These are phyloP conservation scores for Hemicrepidius hirtus DNA, from an alignment of 2,888 invertebrate genomes.

Conservation along the genomic window DNA sequence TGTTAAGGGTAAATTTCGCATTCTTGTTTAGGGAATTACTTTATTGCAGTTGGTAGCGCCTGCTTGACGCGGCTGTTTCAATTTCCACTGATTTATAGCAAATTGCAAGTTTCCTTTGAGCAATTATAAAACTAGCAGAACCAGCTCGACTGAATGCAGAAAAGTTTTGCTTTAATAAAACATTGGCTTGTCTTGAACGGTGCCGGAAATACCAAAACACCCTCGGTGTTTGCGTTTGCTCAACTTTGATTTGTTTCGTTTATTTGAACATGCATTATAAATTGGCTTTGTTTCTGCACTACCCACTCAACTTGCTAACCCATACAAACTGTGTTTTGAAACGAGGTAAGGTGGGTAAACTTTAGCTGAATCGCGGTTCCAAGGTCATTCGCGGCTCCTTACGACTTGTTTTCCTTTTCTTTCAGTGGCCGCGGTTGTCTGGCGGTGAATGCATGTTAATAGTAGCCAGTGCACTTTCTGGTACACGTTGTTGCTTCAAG, in stretches of 20 bases:
- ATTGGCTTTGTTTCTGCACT: slow-evolving; percentile 24
- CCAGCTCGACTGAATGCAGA: slow-evolving; percentile 39
- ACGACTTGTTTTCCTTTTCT: slow-evolving; percentile 52
- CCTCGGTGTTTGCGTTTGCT: slow-evolving; percentile 16
- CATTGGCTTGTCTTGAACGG: slow-evolving; percentile 17
- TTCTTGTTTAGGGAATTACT: slow-evolving; percentile 59
- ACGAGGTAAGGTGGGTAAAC: slow-evolving; percentile 59
- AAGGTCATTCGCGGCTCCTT: slow-evolving; percentile 55
- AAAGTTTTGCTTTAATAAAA: slow-evolving; percentile 33
- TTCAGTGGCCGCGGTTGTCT: slow-evolving; percentile 51
- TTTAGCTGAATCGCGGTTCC: slow-evolving; percentile 57
- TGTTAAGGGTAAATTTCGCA: slow-evolving; percentile 38
- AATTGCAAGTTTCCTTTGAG: slow-evolving; percentile 53
- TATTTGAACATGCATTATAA: slow-evolving; percentile 29
- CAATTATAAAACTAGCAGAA: slow-evolving; percentile 55
- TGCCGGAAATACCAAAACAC: slow-evolving; percentile 43
- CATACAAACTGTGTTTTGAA: slow-evolving; percentile 22
- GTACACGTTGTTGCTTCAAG: slow-evolving; percentile 7
- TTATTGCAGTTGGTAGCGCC: slow-evolving; percentile 57
- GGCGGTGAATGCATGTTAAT: slow-evolving; percentile 43
- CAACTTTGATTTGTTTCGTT: slow-evolving; percentile 31
- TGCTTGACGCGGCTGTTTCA: slow-evolving; percentile 51
- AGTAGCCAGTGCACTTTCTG: slow-evolving; percentile 26
- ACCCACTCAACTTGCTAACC: slow-evolving; percentile 27
- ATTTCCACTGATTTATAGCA: slow-evolving; percentile 56